Base-by-base conservation (phyloP, 2,797 vertebrate genomes). In the Poecilia velifera region DNA sequence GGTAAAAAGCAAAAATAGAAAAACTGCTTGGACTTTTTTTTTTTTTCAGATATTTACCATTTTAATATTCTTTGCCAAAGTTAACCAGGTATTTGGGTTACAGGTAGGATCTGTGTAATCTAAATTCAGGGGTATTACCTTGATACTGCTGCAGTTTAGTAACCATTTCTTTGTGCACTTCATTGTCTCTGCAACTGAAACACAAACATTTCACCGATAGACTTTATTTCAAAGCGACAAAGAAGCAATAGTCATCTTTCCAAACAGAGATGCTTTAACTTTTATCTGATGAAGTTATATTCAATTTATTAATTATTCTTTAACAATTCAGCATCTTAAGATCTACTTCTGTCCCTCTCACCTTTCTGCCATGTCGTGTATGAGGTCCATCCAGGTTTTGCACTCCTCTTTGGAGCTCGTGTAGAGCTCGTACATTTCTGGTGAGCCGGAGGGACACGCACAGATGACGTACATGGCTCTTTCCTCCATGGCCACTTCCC, bases 351-450 rank as follows among this genome's bases (percentile, higher is more conserved):
- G 12, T 25, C 66, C 6, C 34, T 9, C 88, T 90, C 88, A 99
- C 98, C 93, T 91, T 76, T 98, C 96, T 16, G 98, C 97, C 0
- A 97, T 97, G 43, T 96, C 92, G 18, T 97, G 95, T 87, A 99
- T 97, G 72, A 95, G 89, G 1, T 86, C 77, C 89, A 95, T 97
- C 98, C 98, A 99, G 16, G 82, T 80, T 34, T 95, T 90, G 59
- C 97, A 92, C 34, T 97, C 98, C 53, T 97, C 96, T 73, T 92
- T 96, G 2, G 98, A 98, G 83, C 92, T 75, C 0, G 96, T 95
- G 89, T 97, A 95, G 78, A 99, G 96, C 94, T 99, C 97, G 0
- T 99, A 99, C 97, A 99, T 97, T 90, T 98, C 97, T 0, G 97
- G 96, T 70, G 95, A 92, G 68, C 93, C 87, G 46, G 95, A 87